Base-by-base conservation (phyloP, 2,797 vertebrate species). In the Antrozous pallidus region DNA sequence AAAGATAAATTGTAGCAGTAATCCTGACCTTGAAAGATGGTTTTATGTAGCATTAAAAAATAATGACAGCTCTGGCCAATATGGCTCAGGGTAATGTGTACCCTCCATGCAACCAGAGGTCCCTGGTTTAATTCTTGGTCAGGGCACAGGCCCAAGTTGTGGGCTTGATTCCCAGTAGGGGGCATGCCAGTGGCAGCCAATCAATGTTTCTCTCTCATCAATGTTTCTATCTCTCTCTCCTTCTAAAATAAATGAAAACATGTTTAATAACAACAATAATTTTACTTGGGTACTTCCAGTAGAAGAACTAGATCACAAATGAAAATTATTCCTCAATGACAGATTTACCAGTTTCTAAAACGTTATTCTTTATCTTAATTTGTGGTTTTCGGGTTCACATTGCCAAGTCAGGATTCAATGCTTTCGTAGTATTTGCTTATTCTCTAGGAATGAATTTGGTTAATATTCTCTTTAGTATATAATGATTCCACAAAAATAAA, bases 401-500 rank as follows among this genome's bases (percentile, higher is more conserved):
- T 86, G 13, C 42, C 47, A 96, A 75, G 2, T 10, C 17, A 78
- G 88, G 91, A 90, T 95, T 96, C 94, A 97, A 96, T 91, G 45
- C 33, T 56, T 54, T 0, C 31, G 22, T 86, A 79, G 0, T 0
- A 0, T 81, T 95, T 89, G 26, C n/a, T 58, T 95, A 90, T 92
- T 96, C 82, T 95, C 79, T 49, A 63, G 18, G 83, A 95, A 49
- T 89, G 14, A 94, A 61, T 54, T 70, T 47, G 28, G 0, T 42
- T 92, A 89, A 65, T 84, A 94, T 40, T 69, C 65, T 58, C 87
- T 22, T 88, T 92, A 83, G 63, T 67, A 36, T 6, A 8, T 17
- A 80, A 74, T 63, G 86, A 90, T 97, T 93, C 31, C 49, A 85
- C 88, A 95, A 97, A 97, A 81, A 94, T 49, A 94, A 95, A 97